phyloP scores from a whole-genome alignment of 2,888 invertebrate genomes.

The Congeria kusceri region DNA sequence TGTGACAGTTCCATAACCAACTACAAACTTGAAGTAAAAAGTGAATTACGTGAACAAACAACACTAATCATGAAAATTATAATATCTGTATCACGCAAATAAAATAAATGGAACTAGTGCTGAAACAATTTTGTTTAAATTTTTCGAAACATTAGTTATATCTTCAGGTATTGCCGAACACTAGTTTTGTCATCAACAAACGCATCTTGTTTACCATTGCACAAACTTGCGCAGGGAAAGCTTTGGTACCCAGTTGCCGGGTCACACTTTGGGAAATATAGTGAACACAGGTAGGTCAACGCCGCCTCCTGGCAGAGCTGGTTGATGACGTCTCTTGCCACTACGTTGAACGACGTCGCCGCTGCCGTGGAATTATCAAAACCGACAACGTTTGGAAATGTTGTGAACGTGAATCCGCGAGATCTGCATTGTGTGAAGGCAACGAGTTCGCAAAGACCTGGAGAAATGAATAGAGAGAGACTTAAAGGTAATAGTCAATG shows the following conservation, averaged over 20 bases:
- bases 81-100: too few relatives aligned
- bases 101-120: too few relatives aligned
- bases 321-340: slow-evolving; percentile 25
- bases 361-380: slow-evolving; percentile 43
- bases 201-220: slow-evolving; percentile 41
- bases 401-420: slow-evolving; percentile 54
- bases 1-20: too few relatives aligned
- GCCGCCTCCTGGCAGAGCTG: slow-evolving; percentile 59
- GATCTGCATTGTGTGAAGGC: slow-evolving; percentile 41
- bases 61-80: too few relatives aligned
- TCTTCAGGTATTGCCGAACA: too few relatives aligned
- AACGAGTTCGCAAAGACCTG: slow-evolving; percentile 41
- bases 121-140: too few relatives aligned
- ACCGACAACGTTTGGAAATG: slow-evolving; percentile 59
- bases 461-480: slow-evolving; percentile 6
- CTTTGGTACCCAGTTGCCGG: slow-evolving; percentile 4
- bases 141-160: too few relatives aligned
- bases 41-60: too few relatives aligned
- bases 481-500: too few relatives aligned
- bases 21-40: too few relatives aligned
- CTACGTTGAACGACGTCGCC: slow-evolving; percentile 34
- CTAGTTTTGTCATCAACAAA: neutral
- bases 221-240: slow-evolving; percentile 55
- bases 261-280: slow-evolving; percentile 64
- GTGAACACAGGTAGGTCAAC: slow-evolving; percentile 62